Conservation (phyloP, 92 coral and sea anemone genomes). For the Isaurus tuberculatus region DNA sequence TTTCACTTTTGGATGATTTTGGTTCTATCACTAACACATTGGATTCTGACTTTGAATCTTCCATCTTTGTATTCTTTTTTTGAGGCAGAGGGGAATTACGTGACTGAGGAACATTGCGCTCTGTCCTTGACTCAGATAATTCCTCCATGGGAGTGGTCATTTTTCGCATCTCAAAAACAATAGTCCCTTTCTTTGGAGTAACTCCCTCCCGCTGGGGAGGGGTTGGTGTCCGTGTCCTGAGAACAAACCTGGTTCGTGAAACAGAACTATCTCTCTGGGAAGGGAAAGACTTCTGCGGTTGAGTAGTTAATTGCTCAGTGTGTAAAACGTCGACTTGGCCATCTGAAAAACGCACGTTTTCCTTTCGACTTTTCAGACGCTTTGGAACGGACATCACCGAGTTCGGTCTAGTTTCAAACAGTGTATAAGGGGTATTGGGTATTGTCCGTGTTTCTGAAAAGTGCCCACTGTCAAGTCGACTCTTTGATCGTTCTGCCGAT, state of each 20-base stretch:
- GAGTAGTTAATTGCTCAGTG: neutral
- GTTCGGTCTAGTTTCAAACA: conserved; percentile 8
- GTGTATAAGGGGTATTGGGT: conserved; percentile 29
- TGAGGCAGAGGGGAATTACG: neutral
- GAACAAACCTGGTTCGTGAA: neutral
- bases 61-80: neutral
- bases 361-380: conserved; percentile 24
- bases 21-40: neutral
- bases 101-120: neutral
- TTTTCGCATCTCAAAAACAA: neutral
- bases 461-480: conserved; percentile 40
- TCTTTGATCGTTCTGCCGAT: conserved; percentile 8
- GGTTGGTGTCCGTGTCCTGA: neutral
- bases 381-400: conserved; percentile 3
- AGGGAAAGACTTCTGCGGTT: neutral
- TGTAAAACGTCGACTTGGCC: neutral
- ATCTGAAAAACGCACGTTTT: conserved; percentile 29
- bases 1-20: neutral
- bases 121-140: neutral
- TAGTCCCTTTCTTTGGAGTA: neutral
- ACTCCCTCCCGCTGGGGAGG: neutral
- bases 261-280: neutral
- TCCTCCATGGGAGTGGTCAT: neutral
- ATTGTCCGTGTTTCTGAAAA: conserved; percentile 25
- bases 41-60: neutral